Base-by-base conservation (phyloP, 2,888 invertebrate species). In the Cheiracanthium punctorium region DNA sequence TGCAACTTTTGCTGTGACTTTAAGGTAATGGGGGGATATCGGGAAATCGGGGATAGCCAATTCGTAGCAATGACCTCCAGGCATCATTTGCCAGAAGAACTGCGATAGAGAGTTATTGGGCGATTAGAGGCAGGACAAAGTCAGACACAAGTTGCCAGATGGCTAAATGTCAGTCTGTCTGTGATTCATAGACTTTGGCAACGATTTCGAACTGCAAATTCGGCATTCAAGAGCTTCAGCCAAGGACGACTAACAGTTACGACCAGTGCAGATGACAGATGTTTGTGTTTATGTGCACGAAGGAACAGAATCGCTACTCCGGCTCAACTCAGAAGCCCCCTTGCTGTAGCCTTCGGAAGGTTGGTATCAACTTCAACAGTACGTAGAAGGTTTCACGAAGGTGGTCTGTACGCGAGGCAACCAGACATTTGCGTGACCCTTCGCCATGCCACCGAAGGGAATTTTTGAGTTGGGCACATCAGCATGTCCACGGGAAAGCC, bases 61-160 rank as follows among this genome's bases (percentile, higher is more conserved):
- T 69, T 69, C n/a, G 69, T 69, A 17, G 10, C 17, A 69, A 28
- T 69, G 29, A 69, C 29, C 29, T 69, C 69, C 1, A 69, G 69
- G 69, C 69, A 69, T 69, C 69, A 69, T 69, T 69, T 69, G n/a
- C 69, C 69, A 10, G 30, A 14, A 69, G 30, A 37, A 69, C 69
- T 29, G 30, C 14, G 69, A 69, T 24, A 12, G 30, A 58, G n/a
- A 58, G 7, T 20, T 20, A 58, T 58, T 58, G 69, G 69, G 30
- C 24, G 69, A 69, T 10, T 28, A 69, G 69, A 29, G 69, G 69
- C 69, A 29, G 30, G 33, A 2, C 30, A 69, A 69, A 69, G 10
- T 29, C 29, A 69, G 30, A 69, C 69, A 69, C 17, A 69, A n/a
- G 69, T 12, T 1, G 58, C 58, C 58, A n/a, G 58, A n/a, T 58